Evolutionary conservation across 2,113 vertebrate genomes (phyloP).

Genomic region (Alligator sinensis): DNA sequence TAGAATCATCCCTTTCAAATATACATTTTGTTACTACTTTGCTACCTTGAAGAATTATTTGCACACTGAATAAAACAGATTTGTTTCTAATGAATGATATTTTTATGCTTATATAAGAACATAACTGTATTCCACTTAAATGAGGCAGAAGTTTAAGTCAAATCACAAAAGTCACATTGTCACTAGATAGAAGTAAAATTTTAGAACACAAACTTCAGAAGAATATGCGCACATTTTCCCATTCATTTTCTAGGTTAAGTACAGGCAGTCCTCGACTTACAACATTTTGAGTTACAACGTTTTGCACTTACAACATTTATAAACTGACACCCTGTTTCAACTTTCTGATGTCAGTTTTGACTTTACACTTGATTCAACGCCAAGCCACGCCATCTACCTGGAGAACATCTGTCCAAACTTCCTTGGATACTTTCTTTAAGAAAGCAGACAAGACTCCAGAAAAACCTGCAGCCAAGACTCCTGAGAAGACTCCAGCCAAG

Average conservation of each 20-base stretch:
- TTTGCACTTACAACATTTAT: no score
- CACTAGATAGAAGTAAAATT: background rate
- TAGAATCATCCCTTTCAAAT: background rate
- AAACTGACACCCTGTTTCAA: no score
- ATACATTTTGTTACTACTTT: background rate
- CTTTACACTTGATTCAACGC: no score
- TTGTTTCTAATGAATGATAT: background rate
- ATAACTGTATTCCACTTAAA: background rate
- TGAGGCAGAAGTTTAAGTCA: background rate
- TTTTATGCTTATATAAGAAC: background rate
- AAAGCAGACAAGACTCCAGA: no score
- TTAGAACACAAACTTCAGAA: background rate
- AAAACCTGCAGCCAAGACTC: no score
- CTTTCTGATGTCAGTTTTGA: no score
- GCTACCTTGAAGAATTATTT: background rate
- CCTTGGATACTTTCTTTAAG: no score
- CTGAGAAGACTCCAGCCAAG: no score
- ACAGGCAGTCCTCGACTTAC: background rate
- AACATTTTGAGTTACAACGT: no score
- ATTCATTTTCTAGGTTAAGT: slow-evolving; percentile 1
- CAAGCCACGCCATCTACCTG: no score
- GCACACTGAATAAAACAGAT: background rate
- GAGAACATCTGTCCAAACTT: no score
- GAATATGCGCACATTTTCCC: background rate
- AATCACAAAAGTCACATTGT: background rate